Evolutionary conservation across 2,888 invertebrate genomes (phyloP).

Genomic region (Xylota segnis): DNA sequence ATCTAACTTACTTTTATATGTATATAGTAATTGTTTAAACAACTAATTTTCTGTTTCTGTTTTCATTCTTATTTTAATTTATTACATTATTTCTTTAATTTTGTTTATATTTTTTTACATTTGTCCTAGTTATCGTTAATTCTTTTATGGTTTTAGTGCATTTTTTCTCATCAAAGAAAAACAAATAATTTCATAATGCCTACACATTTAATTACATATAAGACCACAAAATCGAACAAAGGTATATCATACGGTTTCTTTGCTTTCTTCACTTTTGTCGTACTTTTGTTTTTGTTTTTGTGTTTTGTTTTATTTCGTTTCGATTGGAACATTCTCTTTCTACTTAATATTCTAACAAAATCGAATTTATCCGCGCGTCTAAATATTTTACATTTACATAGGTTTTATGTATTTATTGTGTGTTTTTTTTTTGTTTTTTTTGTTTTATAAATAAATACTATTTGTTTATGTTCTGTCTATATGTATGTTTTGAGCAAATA

Average conservation of each 20-base stretch:
- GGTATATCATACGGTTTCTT: conserved; percentile 53
- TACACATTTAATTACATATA: conserved; percentile 23
- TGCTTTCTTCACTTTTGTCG: conserved; percentile 16
- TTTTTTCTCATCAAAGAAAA: conserved; percentile 28
- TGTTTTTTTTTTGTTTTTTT: conserved; percentile 7
- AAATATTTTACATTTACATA: conserved; percentile 3
- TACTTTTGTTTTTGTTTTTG: conserved; percentile 13
- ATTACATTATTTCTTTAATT: conserved; percentile 45
- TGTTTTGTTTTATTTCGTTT: conserved; percentile 9
- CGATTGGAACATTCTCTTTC: conserved; percentile 49
- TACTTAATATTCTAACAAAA: conserved; percentile 62
- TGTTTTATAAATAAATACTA: neutral
- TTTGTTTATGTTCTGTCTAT: conserved; percentile 10
- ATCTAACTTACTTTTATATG: conserved; percentile 52
- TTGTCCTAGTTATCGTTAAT: conserved; percentile 76
- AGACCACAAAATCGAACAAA: conserved; percentile 59
- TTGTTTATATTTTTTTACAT: conserved; percentile 75
- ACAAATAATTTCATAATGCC: conserved; percentile 18
- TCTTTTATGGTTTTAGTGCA: conserved; percentile 49
- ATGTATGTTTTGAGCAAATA: conserved; percentile 57
- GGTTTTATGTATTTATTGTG: neutral
- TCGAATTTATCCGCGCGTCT: conserved; percentile 54
- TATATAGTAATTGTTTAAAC: conserved; percentile 56
- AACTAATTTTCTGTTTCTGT: conserved; percentile 71
- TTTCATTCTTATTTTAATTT: conserved; percentile 52